Conservation (phyloP, 1,140 invertebrate species). For the Aphelinus certus region DNA sequence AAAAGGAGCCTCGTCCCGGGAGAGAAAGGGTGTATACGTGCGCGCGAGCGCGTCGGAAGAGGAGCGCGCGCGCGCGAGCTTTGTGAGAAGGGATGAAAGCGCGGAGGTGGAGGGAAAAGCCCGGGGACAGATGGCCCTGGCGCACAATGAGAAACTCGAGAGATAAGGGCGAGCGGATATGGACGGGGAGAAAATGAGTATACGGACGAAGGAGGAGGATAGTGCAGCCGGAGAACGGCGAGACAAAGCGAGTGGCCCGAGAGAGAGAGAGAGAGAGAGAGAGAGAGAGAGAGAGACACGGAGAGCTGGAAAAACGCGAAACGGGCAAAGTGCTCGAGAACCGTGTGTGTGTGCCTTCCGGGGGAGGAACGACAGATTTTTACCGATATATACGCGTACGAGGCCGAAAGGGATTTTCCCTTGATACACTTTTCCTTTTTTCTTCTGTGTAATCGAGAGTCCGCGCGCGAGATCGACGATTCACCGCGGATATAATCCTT, state of each 20-base stretch:
- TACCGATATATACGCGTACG: no score
- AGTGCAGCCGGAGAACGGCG: neutral
- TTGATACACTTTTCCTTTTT: no score
- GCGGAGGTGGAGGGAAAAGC: slow-evolving; percentile 56
- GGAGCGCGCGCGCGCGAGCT: slow-evolving; percentile 35
- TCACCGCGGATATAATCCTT: no score
- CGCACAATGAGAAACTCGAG: slow-evolving; percentile 66
- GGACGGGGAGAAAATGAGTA: slow-evolving; percentile 39
- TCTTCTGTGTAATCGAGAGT: no score
- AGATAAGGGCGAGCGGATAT: slow-evolving; percentile 58
- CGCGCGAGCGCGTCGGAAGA: neutral
- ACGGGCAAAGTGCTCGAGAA: neutral
- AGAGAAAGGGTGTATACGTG: neutral
- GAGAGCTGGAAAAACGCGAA: neutral
- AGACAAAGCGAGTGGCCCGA: neutral
- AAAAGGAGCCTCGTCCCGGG: neutral
- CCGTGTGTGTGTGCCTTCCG: slow-evolving; percentile 9
- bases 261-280: neutral
- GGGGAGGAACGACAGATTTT: neutral
- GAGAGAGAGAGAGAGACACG: slow-evolving; percentile 1
- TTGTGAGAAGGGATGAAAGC: slow-evolving; percentile 47
- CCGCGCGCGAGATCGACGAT: no score
- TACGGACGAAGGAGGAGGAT: slow-evolving; percentile 24
- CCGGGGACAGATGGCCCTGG: slow-evolving; percentile 64
- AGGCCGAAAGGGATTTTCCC: no score